Evolutionary conservation across 2,888 invertebrate species (phyloP).

Genomic region (Anagyrus pseudococci): DNA sequence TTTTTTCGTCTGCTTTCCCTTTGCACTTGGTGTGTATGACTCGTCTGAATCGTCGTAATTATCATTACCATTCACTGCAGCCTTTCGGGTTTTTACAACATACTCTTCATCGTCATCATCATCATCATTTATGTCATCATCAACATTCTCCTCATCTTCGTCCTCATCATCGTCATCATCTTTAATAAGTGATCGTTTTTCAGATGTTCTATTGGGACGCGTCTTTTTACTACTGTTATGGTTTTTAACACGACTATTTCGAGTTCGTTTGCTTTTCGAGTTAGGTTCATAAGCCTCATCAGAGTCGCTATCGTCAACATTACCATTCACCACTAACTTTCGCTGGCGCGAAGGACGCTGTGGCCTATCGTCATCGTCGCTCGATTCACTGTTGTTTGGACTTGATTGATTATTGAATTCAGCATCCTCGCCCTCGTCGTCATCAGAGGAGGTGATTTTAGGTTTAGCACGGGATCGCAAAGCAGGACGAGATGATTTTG

Average conservation of each 20-base stretch:
- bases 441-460: slow-evolving; percentile 11
- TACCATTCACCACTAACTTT: slow-evolving; percentile 51
- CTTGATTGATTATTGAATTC: slow-evolving; percentile 31
- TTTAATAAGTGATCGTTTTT: slow-evolving; percentile 44
- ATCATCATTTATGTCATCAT: slow-evolving; percentile 43
- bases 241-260: slow-evolving; percentile 53
- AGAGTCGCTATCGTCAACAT: slow-evolving; percentile 61
- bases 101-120: slow-evolving; percentile 29
- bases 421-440: slow-evolving; percentile 23
- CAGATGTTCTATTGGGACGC: slow-evolving; percentile 43
- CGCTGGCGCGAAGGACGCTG: slow-evolving; percentile 41
- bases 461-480: slow-evolving; percentile 45
- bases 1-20: slow-evolving; percentile 3
- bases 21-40: not conserved
- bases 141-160: slow-evolving; percentile 46
- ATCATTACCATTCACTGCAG: slow-evolving; percentile 37
- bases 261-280: slow-evolving; percentile 53
- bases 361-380: slow-evolving; percentile 41
- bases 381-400: slow-evolving; percentile 40
- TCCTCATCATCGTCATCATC: slow-evolving; percentile 43
- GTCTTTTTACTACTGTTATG: slow-evolving; percentile 47
- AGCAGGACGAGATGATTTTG: slow-evolving; percentile 45
- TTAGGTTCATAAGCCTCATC: slow-evolving; percentile 67
- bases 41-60: not conserved
- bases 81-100: too few relatives aligned